These are phyloP conservation scores for Selene dorsalis DNA, from an alignment of 2,797 vertebrate species.

Conservation along the genomic window DNA sequence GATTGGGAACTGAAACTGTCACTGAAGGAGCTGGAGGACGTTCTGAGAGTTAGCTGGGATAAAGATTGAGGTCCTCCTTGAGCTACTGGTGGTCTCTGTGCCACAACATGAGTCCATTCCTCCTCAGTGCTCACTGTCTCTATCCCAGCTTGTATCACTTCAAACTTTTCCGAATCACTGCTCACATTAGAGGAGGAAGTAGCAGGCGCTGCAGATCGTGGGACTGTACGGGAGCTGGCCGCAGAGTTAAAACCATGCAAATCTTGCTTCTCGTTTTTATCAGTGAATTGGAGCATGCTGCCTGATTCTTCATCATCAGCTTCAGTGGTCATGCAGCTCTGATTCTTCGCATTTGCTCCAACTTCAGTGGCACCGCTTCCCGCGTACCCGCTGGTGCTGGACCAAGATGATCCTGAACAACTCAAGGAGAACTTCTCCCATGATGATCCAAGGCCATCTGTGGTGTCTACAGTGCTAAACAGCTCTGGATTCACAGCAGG, in stretches of 20 bases:
- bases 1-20: constrained; percentile 79
- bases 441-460: constrained; percentile 74
- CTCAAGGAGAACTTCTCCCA: constrained; percentile 85
- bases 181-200: constrained; percentile 39
- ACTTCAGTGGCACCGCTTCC: constrained; percentile 7
- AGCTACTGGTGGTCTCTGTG: not conserved
- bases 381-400: constrained; percentile 27
- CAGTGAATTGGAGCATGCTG: not conserved
- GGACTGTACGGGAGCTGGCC: constrained; percentile 7
- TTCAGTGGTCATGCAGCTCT: constrained; percentile 59
- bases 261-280: constrained; percentile 38
- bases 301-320: constrained; percentile 25
- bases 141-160: constrained; percentile 59
- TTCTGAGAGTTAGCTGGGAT: constrained; percentile 50
- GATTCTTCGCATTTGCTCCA: not conserved
- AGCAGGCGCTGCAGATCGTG: not conserved
- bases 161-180: constrained; percentile 40
- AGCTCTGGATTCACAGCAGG: not conserved
- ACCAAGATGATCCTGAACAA: constrained; percentile 60
- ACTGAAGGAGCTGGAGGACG: constrained; percentile 55
- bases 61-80: constrained; percentile 37
- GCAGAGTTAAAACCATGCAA: not conserved
- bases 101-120: not conserved
- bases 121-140: constrained; percentile 57
- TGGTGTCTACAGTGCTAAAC: constrained; percentile 35